These are phyloP conservation scores for Notarius lentiginosus DNA, from an alignment of 2,113 vertebrate species.

Conservation along the genomic window DNA sequence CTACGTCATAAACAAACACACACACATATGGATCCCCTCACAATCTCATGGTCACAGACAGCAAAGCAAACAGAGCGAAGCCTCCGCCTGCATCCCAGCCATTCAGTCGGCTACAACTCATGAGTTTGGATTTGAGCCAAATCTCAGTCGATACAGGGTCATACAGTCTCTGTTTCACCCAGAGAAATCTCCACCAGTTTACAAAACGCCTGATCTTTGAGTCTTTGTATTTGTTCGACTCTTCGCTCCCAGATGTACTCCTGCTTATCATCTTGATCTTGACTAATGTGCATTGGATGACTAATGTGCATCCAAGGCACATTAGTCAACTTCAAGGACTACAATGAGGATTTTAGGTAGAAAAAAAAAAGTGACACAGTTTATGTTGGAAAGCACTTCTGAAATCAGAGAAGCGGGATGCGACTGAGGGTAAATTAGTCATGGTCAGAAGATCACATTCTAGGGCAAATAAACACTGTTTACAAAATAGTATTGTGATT, in stretches of 20 bases:
- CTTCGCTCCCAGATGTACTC: conserved; percentile 51
- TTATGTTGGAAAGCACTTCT: conserved; percentile 68
- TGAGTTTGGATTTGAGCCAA: conserved; percentile 12
- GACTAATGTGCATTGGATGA: conserved; percentile 49
- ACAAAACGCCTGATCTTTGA: conserved; percentile 27
- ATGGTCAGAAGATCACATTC: conserved; percentile 61
- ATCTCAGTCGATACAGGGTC: conserved; percentile 17
- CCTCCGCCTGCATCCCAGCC: not conserved
- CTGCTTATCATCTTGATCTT: conserved; percentile 64
- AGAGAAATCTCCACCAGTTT: conserved; percentile 39
- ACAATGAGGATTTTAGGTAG: conserved; percentile 64
- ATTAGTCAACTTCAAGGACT: conserved; percentile 68
- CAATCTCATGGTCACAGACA: conserved; percentile 24
- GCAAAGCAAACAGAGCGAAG: conserved; percentile 5
- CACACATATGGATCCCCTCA: conserved; percentile 40
- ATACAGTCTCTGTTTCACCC: conserved; percentile 29
- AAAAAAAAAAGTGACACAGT: conserved; percentile 65
- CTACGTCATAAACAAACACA: conserved; percentile 34
- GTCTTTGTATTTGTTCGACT: conserved; percentile 38
- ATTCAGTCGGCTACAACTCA: not conserved
- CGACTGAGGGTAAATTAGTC: conserved; percentile 69
- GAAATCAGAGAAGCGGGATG: conserved; percentile 65
- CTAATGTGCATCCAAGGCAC: conserved; percentile 54
- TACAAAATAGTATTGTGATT: conserved; percentile 59
- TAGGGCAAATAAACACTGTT: conserved; percentile 71